These are phyloP conservation scores for Eurypyga helias DNA, from an alignment of 2,113 vertebrate species.

Conservation along the genomic window DNA sequence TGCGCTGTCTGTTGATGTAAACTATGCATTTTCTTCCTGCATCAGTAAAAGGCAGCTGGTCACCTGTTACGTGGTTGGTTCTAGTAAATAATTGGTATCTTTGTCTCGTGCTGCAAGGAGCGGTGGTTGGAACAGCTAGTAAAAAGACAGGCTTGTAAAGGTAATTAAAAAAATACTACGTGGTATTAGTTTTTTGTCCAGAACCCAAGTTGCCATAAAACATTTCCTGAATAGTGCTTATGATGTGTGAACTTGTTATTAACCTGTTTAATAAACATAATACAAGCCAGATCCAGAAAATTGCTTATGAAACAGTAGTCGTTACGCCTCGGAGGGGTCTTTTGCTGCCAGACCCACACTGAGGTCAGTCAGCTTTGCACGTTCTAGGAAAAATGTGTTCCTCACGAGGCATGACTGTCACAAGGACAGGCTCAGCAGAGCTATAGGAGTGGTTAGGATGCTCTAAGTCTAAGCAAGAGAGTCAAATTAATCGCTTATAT, in stretches of 20 bases:
- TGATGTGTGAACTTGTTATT: neutral
- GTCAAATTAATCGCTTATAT: rapidly evolving
- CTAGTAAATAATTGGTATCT: neutral
- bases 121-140: neutral
- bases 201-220: neutral
- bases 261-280: neutral
- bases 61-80: neutral
- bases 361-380: rapidly evolving
- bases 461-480: rapidly evolving
- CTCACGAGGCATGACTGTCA: no score
- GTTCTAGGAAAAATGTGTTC: rapidly evolving
- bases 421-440: rapidly evolving
- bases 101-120: neutral
- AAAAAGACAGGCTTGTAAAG: neutral
- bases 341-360: neutral
- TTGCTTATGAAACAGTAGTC: rapidly evolving
- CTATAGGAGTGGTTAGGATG: rapidly evolving
- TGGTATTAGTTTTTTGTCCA: neutral
- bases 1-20: neutral
- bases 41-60: neutral
- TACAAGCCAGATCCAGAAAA: neutral
- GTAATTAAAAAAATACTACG: neutral
- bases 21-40: neutral
- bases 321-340: rapidly evolving
- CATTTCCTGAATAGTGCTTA: neutral